These are phyloP conservation scores for Ophion ellenae DNA, from an alignment of 2,888 invertebrate species.

Conservation along the genomic window DNA sequence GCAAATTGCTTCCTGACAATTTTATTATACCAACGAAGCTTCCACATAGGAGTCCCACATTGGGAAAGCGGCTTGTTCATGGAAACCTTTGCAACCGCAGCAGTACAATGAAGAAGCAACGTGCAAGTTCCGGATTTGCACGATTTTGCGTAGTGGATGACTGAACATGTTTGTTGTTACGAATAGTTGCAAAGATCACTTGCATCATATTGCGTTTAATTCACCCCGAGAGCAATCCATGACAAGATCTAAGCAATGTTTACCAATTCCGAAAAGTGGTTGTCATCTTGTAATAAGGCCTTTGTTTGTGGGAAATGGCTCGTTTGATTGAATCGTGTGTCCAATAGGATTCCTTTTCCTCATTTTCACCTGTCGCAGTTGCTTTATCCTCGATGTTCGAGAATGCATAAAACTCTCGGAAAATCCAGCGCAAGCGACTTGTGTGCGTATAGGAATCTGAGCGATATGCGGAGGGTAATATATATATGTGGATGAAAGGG, in stretches of 20 bases:
- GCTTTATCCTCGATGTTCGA: conserved; percentile 29
- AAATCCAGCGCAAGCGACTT: conserved; percentile 24
- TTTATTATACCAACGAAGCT: too few species aligned
- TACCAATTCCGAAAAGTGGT: neutral
- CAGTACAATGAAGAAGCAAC: too few species aligned
- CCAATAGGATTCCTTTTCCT: conserved; percentile 9
- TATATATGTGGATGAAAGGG: neutral
- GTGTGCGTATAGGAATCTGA: conserved; percentile 2
- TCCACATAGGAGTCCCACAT: too few species aligned
- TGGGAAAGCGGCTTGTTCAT: too few species aligned
- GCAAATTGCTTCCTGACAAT: too few species aligned
- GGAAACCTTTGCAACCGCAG: too few species aligned
- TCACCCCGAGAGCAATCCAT: neutral
- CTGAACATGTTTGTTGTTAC: too few species aligned
- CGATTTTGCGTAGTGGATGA: too few species aligned
- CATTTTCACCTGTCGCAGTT: neutral
- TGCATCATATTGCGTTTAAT: neutral
- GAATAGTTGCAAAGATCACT: neutral
- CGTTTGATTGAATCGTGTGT: conserved; percentile 36
- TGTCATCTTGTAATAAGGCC: neutral
- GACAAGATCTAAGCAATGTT: neutral
- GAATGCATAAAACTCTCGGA: conserved; percentile 35
- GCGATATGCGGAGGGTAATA: neutral
- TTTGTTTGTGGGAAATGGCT: conserved; percentile 8
- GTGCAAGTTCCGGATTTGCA: too few species aligned